Base-by-base conservation (phyloP, 2,113 vertebrate genomes). In the Mixornis gularis region DNA sequence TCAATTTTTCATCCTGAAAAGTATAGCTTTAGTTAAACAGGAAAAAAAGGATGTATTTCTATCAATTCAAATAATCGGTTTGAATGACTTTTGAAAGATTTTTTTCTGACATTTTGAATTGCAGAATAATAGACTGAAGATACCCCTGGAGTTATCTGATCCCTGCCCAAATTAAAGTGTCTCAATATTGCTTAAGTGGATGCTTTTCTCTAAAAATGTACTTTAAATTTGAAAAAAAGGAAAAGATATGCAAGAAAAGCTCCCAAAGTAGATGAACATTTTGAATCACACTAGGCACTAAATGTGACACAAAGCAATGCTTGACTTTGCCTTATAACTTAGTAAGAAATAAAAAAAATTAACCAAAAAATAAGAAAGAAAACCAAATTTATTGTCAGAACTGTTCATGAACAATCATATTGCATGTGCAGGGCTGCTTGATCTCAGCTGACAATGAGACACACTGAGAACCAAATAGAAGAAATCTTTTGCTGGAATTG, bases 81-180 rank as follows among this genome's bases (percentile, higher is more conserved):
- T 94, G 92, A 95, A 78, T 84, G 72, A 93, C 51, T 95, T 95
- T 25, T 90, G 64, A 91, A 90, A 88, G 79, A 88, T 80, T 87
- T 63, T 79, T 48, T 58, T 72, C 52, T 93, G 89, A 85, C 65
- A 73, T 63, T 89, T 85, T 85, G 78, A 74, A 74, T 68, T 80
- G 82, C 44, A 71, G 71, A 95, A 90, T 91, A 96, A 92, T 92
- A 92, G 90, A 48, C 34, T 77, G 93, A 95, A 87, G 81, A 65
- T 85, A 95, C 63, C 59, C 70, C 46, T 92, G 63, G 58, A 87
- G 53, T 77, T 72, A 79, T 82, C 71, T 79, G 71, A 87, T 96
- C 93, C 82, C 90, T 91, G 36, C 76, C 92, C 87, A 91, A 92
- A 94, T 94, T 94, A 92, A 92, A 95, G 21, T 91, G 85, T 92